Conservation (phyloP, 30 jellyfish, hydroid and myxozoan species). For the Hydra vulgaris region DNA sequence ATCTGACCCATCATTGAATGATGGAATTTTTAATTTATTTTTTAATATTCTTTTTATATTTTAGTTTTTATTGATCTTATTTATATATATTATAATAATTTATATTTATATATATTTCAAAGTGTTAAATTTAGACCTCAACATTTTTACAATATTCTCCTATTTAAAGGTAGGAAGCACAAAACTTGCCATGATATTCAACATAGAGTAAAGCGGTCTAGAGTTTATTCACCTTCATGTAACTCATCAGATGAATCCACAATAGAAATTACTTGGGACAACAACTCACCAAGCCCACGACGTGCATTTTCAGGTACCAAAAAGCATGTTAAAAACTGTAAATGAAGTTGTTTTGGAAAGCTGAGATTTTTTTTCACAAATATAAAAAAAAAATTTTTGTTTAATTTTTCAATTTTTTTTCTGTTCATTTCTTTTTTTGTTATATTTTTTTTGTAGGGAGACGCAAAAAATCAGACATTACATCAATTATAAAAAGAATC, state of each 20-base stretch:
- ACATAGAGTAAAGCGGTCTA: not conserved
- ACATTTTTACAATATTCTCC: too few species aligned
- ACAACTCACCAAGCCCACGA: slow-evolving; percentile 82
- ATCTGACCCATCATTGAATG: too few species aligned
- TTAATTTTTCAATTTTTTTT: not conserved
- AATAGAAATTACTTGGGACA: slow-evolving; percentile 86
- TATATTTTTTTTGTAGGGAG: slow-evolving; percentile 1
- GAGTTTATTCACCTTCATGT: slow-evolving; percentile 39
- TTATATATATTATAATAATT: too few species aligned
- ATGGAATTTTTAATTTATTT: too few species aligned
- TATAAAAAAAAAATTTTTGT: not conserved
- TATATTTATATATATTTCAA: too few species aligned
- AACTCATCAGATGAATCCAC: slow-evolving; percentile 60
- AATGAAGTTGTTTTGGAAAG: not conserved
- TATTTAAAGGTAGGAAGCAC: slow-evolving; percentile 1
- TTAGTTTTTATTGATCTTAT: too few species aligned
- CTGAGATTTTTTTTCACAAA: not conserved
- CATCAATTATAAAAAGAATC: not conserved
- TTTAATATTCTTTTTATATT: too few species aligned
- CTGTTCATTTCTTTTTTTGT: too few species aligned
- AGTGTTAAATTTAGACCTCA: too few species aligned
- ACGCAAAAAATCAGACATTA: slow-evolving; percentile 11
- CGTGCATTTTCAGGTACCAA: not conserved
- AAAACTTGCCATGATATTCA: not conserved
- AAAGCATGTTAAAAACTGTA: too few species aligned